A percentile compares a stretch with the other conserved stretches of the same genome.
phyloP scores from a whole-genome alignment of 2,797 vertebrate genomes.

The Phoeniculus purpureus region DNA sequence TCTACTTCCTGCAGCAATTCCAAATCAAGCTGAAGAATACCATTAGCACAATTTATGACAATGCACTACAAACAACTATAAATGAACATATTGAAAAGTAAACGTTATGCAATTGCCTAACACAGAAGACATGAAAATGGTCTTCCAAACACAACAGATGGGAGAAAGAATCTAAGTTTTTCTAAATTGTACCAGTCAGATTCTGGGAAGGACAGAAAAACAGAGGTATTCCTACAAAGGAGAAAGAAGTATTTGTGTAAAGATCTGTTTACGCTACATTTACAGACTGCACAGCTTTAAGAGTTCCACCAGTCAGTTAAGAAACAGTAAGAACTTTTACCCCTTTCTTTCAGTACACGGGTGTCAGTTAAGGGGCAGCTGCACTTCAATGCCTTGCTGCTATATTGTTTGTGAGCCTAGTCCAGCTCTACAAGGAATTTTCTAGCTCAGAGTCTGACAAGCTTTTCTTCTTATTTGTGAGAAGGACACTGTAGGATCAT shows the following conservation, averaged over 20 bases:
- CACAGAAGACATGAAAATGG: background rate
- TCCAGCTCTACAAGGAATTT: background rate
- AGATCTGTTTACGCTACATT: background rate
- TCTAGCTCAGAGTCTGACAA: background rate
- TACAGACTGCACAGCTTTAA: background rate
- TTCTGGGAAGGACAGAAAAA: background rate
- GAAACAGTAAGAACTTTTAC: background rate
- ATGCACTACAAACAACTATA: background rate
- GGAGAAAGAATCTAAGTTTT: background rate
- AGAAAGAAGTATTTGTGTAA: background rate
- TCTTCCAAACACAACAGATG: background rate
- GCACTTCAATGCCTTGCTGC: background rate
- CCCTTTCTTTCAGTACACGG: background rate
- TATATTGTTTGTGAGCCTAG: background rate
- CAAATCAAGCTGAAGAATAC: background rate
- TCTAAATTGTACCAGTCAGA: background rate
- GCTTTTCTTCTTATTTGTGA: background rate
- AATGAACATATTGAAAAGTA: background rate
- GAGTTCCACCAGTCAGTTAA: background rate
- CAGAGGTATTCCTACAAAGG: background rate
- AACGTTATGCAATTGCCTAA: background rate
- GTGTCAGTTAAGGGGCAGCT: background rate
- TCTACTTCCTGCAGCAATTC: background rate
- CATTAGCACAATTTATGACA: background rate
- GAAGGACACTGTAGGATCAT: background rate